These are phyloP conservation scores for Arenicola marina DNA, from an alignment of 2,888 invertebrate genomes.

Conservation along the genomic window DNA sequence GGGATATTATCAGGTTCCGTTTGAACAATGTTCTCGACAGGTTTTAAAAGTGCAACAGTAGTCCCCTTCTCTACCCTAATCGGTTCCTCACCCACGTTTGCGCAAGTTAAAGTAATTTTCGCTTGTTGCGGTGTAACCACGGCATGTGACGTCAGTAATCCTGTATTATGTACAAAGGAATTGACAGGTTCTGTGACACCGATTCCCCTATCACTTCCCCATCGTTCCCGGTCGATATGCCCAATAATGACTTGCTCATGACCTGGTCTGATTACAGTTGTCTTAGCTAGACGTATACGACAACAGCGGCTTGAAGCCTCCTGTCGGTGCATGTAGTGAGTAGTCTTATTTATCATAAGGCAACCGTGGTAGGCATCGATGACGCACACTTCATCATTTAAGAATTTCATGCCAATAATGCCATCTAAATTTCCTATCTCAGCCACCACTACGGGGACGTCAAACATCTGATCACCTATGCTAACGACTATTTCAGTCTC, in stretches of 20 bases:
- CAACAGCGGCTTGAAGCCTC: not conserved
- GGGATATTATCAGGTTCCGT: not conserved
- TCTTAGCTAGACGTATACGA: not conserved
- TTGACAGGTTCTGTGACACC: not conserved
- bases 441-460: not conserved
- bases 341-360: not conserved
- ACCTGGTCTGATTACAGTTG: not conserved
- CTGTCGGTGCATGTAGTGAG: not conserved
- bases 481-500: not conserved
- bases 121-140: not conserved
- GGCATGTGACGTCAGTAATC: not conserved
- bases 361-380: not conserved
- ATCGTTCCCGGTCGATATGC: not conserved
- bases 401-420: not conserved
- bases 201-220: not conserved
- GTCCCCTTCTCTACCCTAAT: not conserved
- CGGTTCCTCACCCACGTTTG: not conserved
- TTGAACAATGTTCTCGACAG: not conserved
- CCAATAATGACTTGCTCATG: not conserved
- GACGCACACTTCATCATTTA: not conserved
- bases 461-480: not conserved
- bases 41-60: not conserved
- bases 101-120: not conserved
- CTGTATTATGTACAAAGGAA: not conserved
- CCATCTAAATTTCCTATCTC: not conserved